Evolutionary conservation across 2,113 vertebrate species (phyloP).

Genomic region (Xenopus laevis): DNA sequence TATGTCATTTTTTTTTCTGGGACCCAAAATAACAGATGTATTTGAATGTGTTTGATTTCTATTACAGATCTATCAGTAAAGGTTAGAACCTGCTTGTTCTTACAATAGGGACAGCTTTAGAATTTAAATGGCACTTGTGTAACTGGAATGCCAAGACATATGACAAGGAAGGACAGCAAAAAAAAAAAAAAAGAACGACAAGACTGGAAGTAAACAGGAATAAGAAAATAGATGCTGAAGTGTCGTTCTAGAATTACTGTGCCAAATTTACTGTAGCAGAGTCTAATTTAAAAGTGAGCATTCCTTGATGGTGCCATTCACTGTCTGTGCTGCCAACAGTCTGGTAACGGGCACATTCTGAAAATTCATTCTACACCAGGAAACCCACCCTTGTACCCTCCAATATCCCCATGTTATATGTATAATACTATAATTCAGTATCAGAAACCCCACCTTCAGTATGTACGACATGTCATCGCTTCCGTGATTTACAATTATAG

Average conservation of each 20-base stretch:
- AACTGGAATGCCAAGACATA: not conserved
- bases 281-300: slow-evolving; percentile 8
- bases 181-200: slow-evolving; percentile 13
- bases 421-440: not conserved
- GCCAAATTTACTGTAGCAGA: not conserved
- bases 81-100: too few species aligned
- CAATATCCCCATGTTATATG: not conserved
- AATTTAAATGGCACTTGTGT: too few species aligned
- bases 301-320: slow-evolving; percentile 1
- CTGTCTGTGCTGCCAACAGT: not conserved
- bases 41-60: too few species aligned
- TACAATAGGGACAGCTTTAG: too few species aligned
- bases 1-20: too few species aligned
- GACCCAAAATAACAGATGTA: too few species aligned
- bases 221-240: not conserved
- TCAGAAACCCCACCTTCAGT: not conserved
- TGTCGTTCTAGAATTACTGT: not conserved
- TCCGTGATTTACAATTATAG: slow-evolving; percentile 12
- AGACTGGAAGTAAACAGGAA: not conserved
- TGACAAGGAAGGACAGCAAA: slow-evolving; percentile 14
- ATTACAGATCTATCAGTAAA: too few species aligned
- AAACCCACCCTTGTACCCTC: not conserved
- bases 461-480: slow-evolving; percentile 1
- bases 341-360: not conserved
- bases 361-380: not conserved